Evolutionary conservation across 2,797 vertebrate species (phyloP).

Genomic region (Notoglanidium macrostoma): DNA sequence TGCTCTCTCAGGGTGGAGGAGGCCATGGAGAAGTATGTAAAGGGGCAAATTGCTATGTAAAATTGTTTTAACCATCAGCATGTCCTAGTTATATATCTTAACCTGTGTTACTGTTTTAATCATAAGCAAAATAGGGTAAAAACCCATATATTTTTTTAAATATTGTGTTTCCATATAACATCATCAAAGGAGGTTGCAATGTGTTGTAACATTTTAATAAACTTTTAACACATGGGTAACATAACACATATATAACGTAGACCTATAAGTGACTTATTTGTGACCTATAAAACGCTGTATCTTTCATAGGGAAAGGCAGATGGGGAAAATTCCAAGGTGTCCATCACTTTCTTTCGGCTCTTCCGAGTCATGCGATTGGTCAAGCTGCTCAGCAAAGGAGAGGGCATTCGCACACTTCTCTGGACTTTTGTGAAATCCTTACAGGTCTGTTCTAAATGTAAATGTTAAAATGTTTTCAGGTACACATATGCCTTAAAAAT

Average conservation of each 20-base stretch:
- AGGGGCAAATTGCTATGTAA: not conserved
- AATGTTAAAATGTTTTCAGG: not conserved
- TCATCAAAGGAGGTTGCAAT: not conserved
- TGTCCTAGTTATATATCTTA: not conserved
- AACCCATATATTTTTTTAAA: too few species aligned
- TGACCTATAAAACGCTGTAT: constrained; percentile 48
- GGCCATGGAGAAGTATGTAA: constrained; percentile 58
- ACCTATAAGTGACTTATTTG: not conserved
- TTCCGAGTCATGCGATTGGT: constrained; percentile 98
- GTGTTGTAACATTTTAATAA: not conserved
- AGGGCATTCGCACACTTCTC: constrained; percentile 93
- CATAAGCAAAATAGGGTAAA: not conserved
- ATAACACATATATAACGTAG: not conserved
- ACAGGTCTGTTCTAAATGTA: constrained; percentile 79
- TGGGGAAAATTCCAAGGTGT: constrained; percentile 95
- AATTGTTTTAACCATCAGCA: not conserved
- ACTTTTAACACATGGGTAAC: not conserved
- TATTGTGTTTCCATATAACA: not conserved
- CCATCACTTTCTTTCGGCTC: constrained; percentile 97
- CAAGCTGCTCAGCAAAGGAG: constrained; percentile 95
- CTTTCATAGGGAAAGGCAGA: constrained; percentile 68
- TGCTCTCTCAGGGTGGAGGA: constrained; percentile 54
- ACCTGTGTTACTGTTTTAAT: not conserved
- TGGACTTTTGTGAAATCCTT: constrained; percentile 99
- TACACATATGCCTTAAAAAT: not conserved